These are phyloP conservation scores for Delichon dasypus DNA, from an alignment of 2,797 vertebrate species.

Conservation along the genomic window DNA sequence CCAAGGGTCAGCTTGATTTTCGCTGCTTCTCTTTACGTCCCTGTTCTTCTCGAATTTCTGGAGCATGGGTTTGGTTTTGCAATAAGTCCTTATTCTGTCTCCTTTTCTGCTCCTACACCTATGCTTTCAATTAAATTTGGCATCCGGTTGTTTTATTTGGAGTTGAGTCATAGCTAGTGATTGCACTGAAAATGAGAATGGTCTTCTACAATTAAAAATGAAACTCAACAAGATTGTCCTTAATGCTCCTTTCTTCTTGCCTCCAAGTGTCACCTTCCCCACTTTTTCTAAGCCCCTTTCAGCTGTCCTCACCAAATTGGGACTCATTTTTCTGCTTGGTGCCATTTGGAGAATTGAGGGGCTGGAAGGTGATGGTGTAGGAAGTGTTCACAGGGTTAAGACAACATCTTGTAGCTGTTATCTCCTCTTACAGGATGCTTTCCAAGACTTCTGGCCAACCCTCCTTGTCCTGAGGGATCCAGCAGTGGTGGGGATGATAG, in stretches of 20 bases:
- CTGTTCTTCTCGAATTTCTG: not conserved
- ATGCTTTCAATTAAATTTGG: not conserved
- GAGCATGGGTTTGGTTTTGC: not conserved
- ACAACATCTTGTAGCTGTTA: not conserved
- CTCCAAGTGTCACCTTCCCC: not conserved
- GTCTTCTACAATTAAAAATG: not conserved
- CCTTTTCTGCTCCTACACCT: not conserved
- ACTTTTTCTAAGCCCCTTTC: not conserved
- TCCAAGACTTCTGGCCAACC: not conserved
- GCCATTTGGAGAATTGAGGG: not conserved
- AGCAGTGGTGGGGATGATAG: not conserved
- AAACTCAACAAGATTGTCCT: not conserved
- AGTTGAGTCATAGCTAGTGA: not conserved
- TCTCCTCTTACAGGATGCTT: not conserved
- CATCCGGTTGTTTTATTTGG: not conserved
- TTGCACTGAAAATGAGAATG: not conserved
- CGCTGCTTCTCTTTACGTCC: not conserved
- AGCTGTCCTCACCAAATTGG: not conserved
- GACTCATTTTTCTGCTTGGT: not conserved
- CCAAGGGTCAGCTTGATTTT: not conserved
- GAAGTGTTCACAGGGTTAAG: not conserved
- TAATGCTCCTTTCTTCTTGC: not conserved
- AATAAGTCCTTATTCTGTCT: not conserved
- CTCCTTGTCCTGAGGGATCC: constrained; percentile 5
- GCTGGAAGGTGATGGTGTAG: not conserved